Conservation (phyloP, 2,797 vertebrate species). For the Sebastes goodei region DNA sequence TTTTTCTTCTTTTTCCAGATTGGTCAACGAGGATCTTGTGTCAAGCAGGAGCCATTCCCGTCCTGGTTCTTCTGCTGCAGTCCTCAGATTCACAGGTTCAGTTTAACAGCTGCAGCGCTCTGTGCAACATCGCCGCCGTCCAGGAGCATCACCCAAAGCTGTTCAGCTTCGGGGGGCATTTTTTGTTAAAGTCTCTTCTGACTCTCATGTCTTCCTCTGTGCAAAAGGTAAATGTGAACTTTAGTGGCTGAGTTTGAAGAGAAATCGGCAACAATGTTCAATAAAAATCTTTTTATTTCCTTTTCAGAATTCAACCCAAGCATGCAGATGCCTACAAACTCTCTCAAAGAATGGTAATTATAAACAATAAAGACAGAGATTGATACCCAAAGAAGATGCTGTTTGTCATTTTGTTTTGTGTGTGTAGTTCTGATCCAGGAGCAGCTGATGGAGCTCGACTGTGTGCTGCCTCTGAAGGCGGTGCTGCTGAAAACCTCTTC, state of each 20-base stretch:
- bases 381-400: background rate
- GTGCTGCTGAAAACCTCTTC: slow-evolving; percentile 71
- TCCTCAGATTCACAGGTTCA: slow-evolving; percentile 85
- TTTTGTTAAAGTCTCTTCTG: slow-evolving; percentile 80
- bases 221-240: slow-evolving; percentile 78
- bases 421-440: slow-evolving; percentile 75
- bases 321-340: slow-evolving; percentile 84
- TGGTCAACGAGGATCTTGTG: slow-evolving; percentile 78
- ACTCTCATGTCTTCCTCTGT: slow-evolving; percentile 84
- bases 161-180: slow-evolving; percentile 72
- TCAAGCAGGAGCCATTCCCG: slow-evolving; percentile 82
- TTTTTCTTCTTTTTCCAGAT: slow-evolving; percentile 63
- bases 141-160: slow-evolving; percentile 74
- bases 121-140: slow-evolving; percentile 80
- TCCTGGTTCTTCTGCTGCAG: slow-evolving; percentile 83
- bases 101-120: slow-evolving; percentile 86
- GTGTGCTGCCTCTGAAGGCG: slow-evolving; percentile 71
- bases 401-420: background rate
- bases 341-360: slow-evolving; percentile 83
- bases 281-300: slow-evolving; percentile 5
- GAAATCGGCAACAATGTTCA: background rate
- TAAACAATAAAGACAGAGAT: background rate
- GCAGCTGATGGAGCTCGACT: slow-evolving; percentile 78
- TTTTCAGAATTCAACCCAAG: slow-evolving; percentile 85
- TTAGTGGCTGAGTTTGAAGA: background rate